These are phyloP conservation scores for Stegana nigrithorax DNA, from an alignment of 2,888 invertebrate species.

Conservation along the genomic window DNA sequence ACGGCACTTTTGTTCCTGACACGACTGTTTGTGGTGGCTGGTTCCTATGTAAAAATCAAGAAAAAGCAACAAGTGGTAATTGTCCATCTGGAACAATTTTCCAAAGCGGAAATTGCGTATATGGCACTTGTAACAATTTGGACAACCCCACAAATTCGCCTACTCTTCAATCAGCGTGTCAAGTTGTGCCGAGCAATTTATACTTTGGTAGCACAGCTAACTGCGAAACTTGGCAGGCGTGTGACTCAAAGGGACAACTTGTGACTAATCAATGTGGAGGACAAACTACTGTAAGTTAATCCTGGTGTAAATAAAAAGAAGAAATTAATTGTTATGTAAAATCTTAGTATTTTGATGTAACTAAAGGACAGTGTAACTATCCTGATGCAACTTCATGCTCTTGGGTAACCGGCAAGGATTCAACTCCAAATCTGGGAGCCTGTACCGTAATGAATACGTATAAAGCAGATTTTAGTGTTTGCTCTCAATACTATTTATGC, in stretches of 20 bases:
- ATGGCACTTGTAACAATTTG: conserved; percentile 36
- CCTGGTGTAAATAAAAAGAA: neutral
- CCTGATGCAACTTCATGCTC: conserved; percentile 28
- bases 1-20: conserved; percentile 27
- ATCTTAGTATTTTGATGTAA: neutral
- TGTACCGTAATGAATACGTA: neutral
- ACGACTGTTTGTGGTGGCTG: conserved; percentile 34
- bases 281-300: too few species aligned
- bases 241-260: neutral
- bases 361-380: neutral
- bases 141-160: neutral
- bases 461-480: conserved; percentile 21
- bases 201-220: conserved; percentile 40
- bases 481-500: conserved; percentile 34
- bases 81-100: conserved; percentile 36
- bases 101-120: conserved; percentile 21
- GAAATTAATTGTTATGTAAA: neutral
- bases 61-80: conserved; percentile 18
- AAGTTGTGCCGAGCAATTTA: conserved; percentile 30
- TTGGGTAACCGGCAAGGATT: conserved; percentile 27
- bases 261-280: too few species aligned
- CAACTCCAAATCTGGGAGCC: conserved; percentile 14
- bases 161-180: conserved; percentile 25
- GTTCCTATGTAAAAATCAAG: conserved; percentile 35
- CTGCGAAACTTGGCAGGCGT: conserved; percentile 36